These are phyloP conservation scores for Illadopsis cleaveri DNA, from an alignment of 2,113 vertebrate genomes.

Conservation along the genomic window DNA sequence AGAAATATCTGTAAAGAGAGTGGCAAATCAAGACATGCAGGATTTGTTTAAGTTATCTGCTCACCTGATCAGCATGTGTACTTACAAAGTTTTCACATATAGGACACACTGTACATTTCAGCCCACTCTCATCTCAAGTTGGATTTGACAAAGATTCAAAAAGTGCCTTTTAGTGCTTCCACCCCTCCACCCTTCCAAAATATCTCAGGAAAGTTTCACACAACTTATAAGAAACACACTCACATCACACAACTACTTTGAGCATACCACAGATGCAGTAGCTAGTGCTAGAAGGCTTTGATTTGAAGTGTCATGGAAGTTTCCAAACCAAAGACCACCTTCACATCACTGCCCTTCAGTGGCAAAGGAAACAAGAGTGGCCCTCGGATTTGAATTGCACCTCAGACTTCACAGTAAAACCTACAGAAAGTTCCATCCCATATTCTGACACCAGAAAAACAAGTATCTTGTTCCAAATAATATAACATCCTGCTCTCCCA, in stretches of 20 bases:
- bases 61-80: background rate
- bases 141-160: background rate
- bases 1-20: slow-evolving; percentile 85
- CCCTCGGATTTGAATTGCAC: background rate
- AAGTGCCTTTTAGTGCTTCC: background rate
- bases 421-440: background rate
- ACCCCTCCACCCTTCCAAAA: rapidly evolving
- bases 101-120: background rate
- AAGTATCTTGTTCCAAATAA: background rate
- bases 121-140: background rate
- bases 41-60: background rate
- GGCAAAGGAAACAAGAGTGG: background rate
- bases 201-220: background rate
- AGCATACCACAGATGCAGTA: background rate
- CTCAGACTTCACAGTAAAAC: background rate
- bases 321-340: background rate
- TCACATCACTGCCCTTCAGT: background rate
- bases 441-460: background rate
- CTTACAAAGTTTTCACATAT: background rate
- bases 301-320: background rate
- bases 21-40: background rate
- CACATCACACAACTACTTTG: background rate
- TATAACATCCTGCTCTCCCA: background rate
- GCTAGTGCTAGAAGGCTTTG: background rate
- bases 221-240: background rate